These are phyloP conservation scores for Trichosurus vulpecula DNA, from an alignment of 2,797 vertebrate genomes.

Conservation along the genomic window DNA sequence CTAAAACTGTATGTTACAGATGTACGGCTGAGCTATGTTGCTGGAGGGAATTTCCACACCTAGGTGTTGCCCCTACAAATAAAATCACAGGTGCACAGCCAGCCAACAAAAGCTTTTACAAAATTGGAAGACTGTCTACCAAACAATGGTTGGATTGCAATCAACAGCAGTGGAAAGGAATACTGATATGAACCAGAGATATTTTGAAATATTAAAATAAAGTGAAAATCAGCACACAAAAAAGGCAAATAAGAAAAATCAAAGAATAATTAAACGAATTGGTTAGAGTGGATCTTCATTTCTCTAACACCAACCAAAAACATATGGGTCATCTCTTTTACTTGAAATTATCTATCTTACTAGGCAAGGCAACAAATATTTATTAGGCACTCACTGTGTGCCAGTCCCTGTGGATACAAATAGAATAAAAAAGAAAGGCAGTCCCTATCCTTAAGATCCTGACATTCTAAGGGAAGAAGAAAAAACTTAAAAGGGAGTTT, in stretches of 20 bases:
- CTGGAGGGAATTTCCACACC: not conserved
- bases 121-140: not conserved
- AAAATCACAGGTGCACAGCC: not conserved
- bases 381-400: not conserved
- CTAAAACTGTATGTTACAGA: not conserved
- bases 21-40: not conserved
- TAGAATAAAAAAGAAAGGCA: not conserved
- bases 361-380: not conserved
- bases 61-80: not conserved
- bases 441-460: not conserved
- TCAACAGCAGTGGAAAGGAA: not conserved
- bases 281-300: conserved; percentile 19
- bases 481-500: not conserved
- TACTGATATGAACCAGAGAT: not conserved
- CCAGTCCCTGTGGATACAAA: not conserved
- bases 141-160: not conserved
- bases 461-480: not conserved
- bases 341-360: conserved; percentile 29
- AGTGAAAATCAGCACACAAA: not conserved
- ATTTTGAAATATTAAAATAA: not conserved
- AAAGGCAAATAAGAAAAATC: conserved; percentile 8
- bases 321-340: not conserved
- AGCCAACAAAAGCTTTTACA: not conserved
- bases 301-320: conserved; percentile 46
- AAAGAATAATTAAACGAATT: conserved; percentile 45